phyloP scores from a whole-genome alignment of 2,797 vertebrate genomes.

The Ctenosaura bakeri region DNA sequence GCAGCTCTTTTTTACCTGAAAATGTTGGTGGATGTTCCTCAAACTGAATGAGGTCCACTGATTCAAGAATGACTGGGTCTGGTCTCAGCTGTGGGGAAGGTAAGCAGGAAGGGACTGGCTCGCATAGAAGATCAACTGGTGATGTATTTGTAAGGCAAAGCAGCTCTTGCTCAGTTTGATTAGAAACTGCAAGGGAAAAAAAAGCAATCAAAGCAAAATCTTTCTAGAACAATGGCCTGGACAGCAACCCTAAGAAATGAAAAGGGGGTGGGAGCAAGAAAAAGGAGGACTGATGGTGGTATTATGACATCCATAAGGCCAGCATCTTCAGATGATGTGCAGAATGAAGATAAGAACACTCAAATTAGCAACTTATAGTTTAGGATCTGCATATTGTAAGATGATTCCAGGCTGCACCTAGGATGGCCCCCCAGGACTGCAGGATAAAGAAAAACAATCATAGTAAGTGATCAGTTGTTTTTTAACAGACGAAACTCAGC shows the following conservation, averaged over 20 bases:
- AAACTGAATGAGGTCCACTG: constrained; percentile 91
- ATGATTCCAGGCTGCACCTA: too few relatives aligned
- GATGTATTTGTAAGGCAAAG: constrained; percentile 84
- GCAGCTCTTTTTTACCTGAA: constrained; percentile 72
- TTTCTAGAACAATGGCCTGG: background rate
- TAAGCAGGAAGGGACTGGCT: constrained; percentile 94
- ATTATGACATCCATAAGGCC: too few relatives aligned
- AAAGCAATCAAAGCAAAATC: background rate
- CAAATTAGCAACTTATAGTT: too few relatives aligned
- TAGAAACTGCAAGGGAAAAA: constrained; percentile 74
- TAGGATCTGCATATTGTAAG: too few relatives aligned
- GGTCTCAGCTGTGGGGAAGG: constrained; percentile 95
- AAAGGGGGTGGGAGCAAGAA: too few relatives aligned
- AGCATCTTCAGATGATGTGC: too few relatives aligned
- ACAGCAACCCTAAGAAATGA: background rate
- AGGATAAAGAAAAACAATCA: too few relatives aligned
- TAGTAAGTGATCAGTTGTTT: too few relatives aligned
- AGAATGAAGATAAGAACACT: too few relatives aligned
- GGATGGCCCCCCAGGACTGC: too few relatives aligned
- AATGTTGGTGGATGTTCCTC: constrained; percentile 81
- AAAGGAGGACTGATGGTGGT: too few relatives aligned
- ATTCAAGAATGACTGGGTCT: constrained; percentile 87
- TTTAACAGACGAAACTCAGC: too few relatives aligned
- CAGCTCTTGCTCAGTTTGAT: constrained; percentile 86
- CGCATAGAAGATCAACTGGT: constrained; percentile 92